Percentiles rank a stretch among this genome's conserved stretches.
Evolutionary conservation across 2,797 vertebrate species (phyloP).

Genomic region (Tangara arthus): DNA sequence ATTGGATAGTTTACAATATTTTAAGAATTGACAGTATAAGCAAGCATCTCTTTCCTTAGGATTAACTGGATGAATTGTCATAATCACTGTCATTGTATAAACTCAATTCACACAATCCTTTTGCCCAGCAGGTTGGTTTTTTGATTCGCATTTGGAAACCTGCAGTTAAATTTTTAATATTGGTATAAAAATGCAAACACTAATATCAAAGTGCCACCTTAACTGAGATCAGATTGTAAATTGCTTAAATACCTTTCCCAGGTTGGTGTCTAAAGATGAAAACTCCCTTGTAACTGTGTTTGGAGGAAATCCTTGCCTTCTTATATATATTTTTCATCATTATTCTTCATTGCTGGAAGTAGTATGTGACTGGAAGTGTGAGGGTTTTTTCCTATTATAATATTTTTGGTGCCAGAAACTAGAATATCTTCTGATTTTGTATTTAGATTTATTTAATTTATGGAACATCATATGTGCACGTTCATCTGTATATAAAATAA

Average conservation of each 20-base stretch:
- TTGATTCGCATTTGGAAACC: not conserved
- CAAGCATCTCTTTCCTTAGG: not conserved
- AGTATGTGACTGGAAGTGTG: not conserved
- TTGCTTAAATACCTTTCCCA: not conserved
- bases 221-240: not conserved
- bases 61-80: not conserved
- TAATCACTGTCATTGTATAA: not conserved
- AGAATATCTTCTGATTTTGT: not conserved
- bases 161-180: not conserved
- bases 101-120: not conserved
- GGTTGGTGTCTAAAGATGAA: not conserved
- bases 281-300: not conserved
- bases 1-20: not conserved
- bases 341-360: not conserved
- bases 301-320: not conserved
- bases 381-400: not conserved
- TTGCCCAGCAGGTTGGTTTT: not conserved
- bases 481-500: fast-evolving
- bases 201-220: not conserved
- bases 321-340: not conserved
- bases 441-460: not conserved
- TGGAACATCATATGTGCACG: fast-evolving
- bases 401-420: not conserved
- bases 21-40: not conserved
- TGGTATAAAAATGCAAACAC: not conserved